These are phyloP conservation scores for Labeo rohita DNA, from an alignment of 2,113 vertebrate species.

Conservation along the genomic window DNA sequence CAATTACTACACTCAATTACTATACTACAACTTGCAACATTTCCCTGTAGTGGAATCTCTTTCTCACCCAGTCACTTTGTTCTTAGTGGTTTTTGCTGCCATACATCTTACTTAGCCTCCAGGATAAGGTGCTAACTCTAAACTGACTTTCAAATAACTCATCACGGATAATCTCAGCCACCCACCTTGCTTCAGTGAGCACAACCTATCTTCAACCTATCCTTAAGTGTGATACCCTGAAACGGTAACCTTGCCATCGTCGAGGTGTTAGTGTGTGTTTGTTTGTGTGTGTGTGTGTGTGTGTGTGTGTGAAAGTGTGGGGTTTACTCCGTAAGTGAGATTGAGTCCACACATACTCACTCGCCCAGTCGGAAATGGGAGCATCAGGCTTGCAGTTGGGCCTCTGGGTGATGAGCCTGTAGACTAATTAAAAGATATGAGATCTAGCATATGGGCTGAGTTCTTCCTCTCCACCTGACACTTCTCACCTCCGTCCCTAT, in stretches of 20 bases:
- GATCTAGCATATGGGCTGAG: slow-evolving; percentile 41
- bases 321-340: background rate
- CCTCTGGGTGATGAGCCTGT: slow-evolving; percentile 16
- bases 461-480: slow-evolving; percentile 37
- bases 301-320: background rate
- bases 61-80: background rate
- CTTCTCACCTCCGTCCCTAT: slow-evolving; percentile 34
- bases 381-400: slow-evolving; percentile 8
- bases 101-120: background rate
- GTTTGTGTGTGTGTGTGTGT: background rate
- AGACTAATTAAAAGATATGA: slow-evolving; percentile 45
- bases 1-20: background rate
- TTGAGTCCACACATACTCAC: background rate
- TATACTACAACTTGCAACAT: background rate
- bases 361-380: background rate
- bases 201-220: slow-evolving; percentile 1
- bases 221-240: slow-evolving; percentile 15
- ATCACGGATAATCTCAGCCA: background rate
- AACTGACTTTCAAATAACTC: slow-evolving; percentile 1
- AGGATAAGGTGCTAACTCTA: slow-evolving; percentile 1
- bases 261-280: slow-evolving; percentile 21
- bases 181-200: slow-evolving; percentile 22
- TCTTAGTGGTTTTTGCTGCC: background rate
- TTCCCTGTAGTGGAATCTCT: background rate
- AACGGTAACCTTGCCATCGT: background rate